Base-by-base conservation (phyloP, 2,888 invertebrate genomes). In the Parnassius smintheus region DNA sequence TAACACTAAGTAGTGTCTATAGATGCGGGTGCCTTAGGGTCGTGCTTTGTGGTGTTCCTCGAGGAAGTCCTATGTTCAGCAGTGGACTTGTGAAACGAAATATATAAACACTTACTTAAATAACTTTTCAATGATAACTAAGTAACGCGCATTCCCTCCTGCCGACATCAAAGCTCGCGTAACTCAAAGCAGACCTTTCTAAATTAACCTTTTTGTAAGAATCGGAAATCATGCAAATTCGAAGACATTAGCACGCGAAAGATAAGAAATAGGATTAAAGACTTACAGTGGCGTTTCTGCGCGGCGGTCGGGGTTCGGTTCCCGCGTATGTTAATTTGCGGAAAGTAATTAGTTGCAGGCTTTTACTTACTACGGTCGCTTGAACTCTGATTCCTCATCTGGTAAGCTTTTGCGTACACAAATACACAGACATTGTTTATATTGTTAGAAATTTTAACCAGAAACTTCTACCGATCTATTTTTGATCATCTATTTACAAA, bases 261-360 rank as follows among this genome's bases (percentile, higher is more conserved):
- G 90, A 91, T 91, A 90, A 91, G 88, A 83, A 85, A 81, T 78
- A 75, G 90, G 88, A 90, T 90, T 90, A 90, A 80, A 74, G 76
- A 74, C 76, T 82, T 81, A 82, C 77, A 76, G 81, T 74, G 68
- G 68, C 66, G 67, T 65, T 65, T 41, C 51, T 50, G 46, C 2
- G 59, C n/a, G 60, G 13, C 11, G 54, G 11, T 18, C 49, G 59
- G 50, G 55, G 55, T 59, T 63, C 67, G 65, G 61, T 65, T 56
- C 62, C 42, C 67, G 61, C 71, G 77, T 78, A 80, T 82, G 83
- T 75, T 84, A 85, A 86, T 85, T 78, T 71, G 68, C 60, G 53
- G 64, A 72, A 66, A 69, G 77, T 83, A 86, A 85, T 87, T 85
- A 86, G 72, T 70, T 67, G 72, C 78, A 77, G 75, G 73, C 70